Evolutionary conservation across 2,888 invertebrate species (phyloP).

Genomic region (Caenorhabditis sp.): DNA sequence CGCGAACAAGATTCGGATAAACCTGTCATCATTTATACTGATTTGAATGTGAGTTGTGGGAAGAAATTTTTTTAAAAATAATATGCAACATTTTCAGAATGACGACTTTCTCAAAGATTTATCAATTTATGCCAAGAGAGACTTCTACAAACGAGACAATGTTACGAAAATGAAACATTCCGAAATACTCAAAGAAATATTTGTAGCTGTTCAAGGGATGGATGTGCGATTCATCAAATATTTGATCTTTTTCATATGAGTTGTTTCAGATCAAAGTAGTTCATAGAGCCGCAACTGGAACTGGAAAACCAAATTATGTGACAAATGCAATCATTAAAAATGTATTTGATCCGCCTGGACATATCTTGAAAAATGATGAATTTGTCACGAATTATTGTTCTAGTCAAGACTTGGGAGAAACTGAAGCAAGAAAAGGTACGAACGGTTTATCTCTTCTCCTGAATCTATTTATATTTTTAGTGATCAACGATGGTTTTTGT

Average conservation of each 20-base stretch:
- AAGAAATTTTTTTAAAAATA: neutral
- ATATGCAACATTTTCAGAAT: slow-evolving; percentile 1
- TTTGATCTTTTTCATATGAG: neutral
- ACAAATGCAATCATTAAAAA: slow-evolving; percentile 15
- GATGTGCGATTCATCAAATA: neutral
- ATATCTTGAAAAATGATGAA: neutral
- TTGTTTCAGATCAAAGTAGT: slow-evolving; percentile 2
- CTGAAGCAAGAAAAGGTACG: neutral
- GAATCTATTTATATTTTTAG: slow-evolving; percentile 7
- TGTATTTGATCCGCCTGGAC: neutral
- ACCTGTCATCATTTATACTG: slow-evolving; percentile 27
- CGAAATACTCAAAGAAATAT: slow-evolving; percentile 21
- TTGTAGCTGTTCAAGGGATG: slow-evolving; percentile 27
- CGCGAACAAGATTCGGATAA: slow-evolving; percentile 29
- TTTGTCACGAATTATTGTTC: neutral
- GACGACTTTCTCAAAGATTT: slow-evolving; percentile 18
- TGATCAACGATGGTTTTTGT: slow-evolving; percentile 3
- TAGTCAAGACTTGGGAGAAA: neutral
- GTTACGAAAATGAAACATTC: slow-evolving; percentile 15
- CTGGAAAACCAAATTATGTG: slow-evolving; percentile 15
- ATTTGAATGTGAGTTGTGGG: slow-evolving; percentile 8
- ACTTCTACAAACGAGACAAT: slow-evolving; percentile 24
- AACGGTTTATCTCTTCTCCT: neutral
- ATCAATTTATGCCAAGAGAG: slow-evolving; percentile 25
- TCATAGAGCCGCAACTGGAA: slow-evolving; percentile 3